These are phyloP conservation scores for Leptopilina myrica DNA, from an alignment of 2,888 invertebrate genomes.

Conservation along the genomic window DNA sequence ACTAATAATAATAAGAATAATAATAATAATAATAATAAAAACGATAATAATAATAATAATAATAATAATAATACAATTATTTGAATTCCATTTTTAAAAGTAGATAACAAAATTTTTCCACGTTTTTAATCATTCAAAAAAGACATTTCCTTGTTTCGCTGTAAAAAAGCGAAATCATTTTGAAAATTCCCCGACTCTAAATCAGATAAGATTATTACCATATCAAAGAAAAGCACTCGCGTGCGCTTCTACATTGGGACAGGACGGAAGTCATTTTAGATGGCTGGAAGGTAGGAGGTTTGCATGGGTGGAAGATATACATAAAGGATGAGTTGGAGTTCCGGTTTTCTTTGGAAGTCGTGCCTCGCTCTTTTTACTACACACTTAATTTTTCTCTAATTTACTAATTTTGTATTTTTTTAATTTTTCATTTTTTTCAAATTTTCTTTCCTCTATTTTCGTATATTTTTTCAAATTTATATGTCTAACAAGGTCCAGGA, in stretches of 20 bases:
- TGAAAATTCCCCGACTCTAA: neutral
- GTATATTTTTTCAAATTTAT: too few relatives aligned
- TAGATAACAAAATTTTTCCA: neutral
- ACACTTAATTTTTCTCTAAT: neutral
- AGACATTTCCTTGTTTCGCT: neutral
- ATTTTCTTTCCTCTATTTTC: too few relatives aligned
- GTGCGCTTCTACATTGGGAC: neutral
- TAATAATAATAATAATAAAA: too few relatives aligned
- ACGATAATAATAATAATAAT: too few relatives aligned
- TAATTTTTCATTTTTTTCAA: too few relatives aligned
- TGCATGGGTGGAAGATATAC: conserved; percentile 14
- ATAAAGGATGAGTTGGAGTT: conserved; percentile 13
- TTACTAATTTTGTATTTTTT: too few relatives aligned
- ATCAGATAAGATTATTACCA: conserved; percentile 16
- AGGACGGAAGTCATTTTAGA: conserved; percentile 10
- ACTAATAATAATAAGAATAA: too few relatives aligned
- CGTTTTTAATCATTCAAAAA: too few relatives aligned
- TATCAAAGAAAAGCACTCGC: conserved; percentile 10
- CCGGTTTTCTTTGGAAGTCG: conserved; percentile 14
- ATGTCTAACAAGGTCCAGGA: too few relatives aligned
- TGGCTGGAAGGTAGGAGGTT: conserved; percentile 1
- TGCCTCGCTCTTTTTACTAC: neutral
- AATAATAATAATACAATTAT: too few relatives aligned
- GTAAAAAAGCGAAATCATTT: neutral
- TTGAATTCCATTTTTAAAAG: neutral